A percentile compares a stretch with the other conserved stretches of the same genome.
These are phyloP conservation scores for Psammodynastes pulverulentus DNA, from an alignment of 2,113 vertebrate species.

Conservation along the genomic window DNA sequence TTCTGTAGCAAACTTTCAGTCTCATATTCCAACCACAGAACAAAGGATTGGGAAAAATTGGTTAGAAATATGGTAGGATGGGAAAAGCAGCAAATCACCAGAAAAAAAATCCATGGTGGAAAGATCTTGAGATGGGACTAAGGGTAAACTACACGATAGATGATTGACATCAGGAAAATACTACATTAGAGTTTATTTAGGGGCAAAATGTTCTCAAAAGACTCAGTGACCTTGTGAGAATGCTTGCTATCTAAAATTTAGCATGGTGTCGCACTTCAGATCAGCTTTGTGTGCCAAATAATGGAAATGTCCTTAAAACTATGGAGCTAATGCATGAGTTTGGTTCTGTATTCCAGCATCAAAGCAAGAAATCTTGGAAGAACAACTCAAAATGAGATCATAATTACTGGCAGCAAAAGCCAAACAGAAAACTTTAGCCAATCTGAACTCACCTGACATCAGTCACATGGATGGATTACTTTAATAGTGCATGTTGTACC, in stretches of 20 bases:
- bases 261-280: neutral
- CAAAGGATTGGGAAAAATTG: neutral
- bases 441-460: neutral
- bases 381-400: slow-evolving; percentile 1
- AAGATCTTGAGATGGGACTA: neutral
- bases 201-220: neutral
- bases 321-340: neutral
- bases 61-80: neutral
- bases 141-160: neutral
- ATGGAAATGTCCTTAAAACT: neutral
- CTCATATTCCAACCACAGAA: neutral
- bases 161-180: neutral
- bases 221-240: neutral
- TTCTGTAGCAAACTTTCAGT: neutral
- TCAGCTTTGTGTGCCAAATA: neutral
- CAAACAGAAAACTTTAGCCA: neutral
- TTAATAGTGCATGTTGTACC: neutral
- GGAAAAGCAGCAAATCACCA: neutral
- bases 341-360: neutral
- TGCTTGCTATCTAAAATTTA: neutral
- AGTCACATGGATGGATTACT: neutral
- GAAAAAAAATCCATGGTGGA: neutral
- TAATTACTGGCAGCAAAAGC: neutral
- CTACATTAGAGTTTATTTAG: neutral
- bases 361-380: neutral